Base-by-base conservation (phyloP, 2,888 invertebrate genomes). In the Melinaea menophilus region DNA sequence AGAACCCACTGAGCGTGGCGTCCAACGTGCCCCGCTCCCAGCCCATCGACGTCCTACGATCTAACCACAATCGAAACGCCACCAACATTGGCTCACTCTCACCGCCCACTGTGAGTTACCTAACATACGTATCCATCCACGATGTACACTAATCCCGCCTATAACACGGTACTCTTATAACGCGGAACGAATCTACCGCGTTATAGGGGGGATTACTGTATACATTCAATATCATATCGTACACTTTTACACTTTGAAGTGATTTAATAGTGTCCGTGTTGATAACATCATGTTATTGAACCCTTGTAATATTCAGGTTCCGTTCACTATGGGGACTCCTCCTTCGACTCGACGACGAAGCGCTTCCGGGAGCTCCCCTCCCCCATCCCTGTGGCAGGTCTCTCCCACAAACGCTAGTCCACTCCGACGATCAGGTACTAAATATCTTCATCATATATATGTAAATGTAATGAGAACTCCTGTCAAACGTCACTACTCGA, bases 61-160 rank as follows among this genome's bases (percentile, higher is more conserved):
- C 94, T 67, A 95, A 94, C 77, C 93, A 94, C 76, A 93, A 94
- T 76, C 93, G 95, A 72, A 94, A 92, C 72, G 92, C 93, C 65
- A 94, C 94, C 72, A 97, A 97, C 85, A 95, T 98, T 72, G 96
- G 96, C 77, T 98, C 98, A 5, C 93, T 98, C 69, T 98, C 98
- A 58, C 98, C 98, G 68, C 98, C 98, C 69, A 94, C 97, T 72
- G 97, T 93, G 86, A 92, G 92, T 51, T 51, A 51, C 22, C 5
- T 91, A 56, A 55, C 58, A 46, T 61, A 55, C 22, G 41, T 11
- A 34, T 68, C 61, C 56, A 56, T 60, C n/a, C 41, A 45, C 51
- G 3, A 41, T 55, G 31, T 35, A 9, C 11, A 7, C 9, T 4
- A 37, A 22, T 22, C 22, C 22, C 22, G 1, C 22, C 22, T 22